A percentile compares a stretch with the other conserved stretches of the same genome.
phyloP scores from a whole-genome alignment of 2,888 invertebrate species.

The Drosophila percnosoma region DNA sequence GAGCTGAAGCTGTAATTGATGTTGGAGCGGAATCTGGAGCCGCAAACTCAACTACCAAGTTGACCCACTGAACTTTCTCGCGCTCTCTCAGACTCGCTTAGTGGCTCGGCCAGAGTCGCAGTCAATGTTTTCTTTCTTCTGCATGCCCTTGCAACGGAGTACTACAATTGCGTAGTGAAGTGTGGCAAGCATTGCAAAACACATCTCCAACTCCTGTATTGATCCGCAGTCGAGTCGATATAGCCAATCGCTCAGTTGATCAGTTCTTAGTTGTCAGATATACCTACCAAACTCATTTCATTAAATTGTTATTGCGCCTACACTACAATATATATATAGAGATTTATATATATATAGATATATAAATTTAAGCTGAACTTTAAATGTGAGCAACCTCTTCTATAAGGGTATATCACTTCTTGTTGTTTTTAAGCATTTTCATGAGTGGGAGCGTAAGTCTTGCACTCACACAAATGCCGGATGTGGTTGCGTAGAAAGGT shows the following conservation, averaged over 20 bases:
- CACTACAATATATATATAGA: background rate
- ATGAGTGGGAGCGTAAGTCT: conserved; percentile 53
- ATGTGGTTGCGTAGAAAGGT: conserved; percentile 66
- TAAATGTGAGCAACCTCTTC: background rate
- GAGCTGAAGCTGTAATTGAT: conserved; percentile 1
- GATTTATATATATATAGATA: no score
- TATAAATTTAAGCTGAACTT: background rate
- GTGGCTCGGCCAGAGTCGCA: background rate
- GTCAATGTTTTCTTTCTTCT: conserved; percentile 17
- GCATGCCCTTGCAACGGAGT: background rate
- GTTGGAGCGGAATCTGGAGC: conserved; percentile 4
- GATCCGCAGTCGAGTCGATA: background rate
- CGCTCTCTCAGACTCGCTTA: conserved; percentile 37
- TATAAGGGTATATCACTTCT: background rate
- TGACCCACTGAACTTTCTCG: conserved; percentile 63
- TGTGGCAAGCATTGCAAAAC: background rate
- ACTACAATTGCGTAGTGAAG: background rate
- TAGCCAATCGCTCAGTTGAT: background rate
- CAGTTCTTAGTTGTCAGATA: background rate
- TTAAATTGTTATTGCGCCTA: background rate
- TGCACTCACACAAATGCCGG: conserved; percentile 57
- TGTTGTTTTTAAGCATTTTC: conserved; percentile 25
- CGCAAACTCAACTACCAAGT: conserved; percentile 20
- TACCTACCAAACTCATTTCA: background rate
- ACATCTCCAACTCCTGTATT: background rate